A percentile compares a stretch with the other conserved stretches of the same genome.
Evolutionary conservation across 2,888 invertebrate genomes (phyloP).

Genomic region (Cryptus viduatorius): DNA sequence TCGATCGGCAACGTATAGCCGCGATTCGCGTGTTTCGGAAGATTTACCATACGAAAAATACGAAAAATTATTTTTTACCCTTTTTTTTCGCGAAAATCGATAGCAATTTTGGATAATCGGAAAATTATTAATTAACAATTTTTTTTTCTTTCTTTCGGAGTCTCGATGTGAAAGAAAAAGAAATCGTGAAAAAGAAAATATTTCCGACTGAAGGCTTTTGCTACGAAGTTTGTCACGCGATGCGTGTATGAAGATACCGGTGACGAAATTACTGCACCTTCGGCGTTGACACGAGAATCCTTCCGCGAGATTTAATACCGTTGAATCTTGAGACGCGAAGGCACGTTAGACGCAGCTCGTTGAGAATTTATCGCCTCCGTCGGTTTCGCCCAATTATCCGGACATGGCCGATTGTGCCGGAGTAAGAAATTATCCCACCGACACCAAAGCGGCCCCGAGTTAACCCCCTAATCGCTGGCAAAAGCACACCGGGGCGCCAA

Average conservation of each 20-base stretch:
- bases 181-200: no score
- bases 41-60: no score
- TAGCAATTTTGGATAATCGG: no score
- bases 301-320: slow-evolving; percentile 23
- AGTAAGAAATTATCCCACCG: slow-evolving; percentile 58
- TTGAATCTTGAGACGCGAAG: slow-evolving; percentile 23
- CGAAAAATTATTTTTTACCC: no score
- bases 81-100: no score
- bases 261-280: slow-evolving; percentile 16
- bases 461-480: slow-evolving; percentile 56
- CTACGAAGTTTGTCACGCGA: no score
- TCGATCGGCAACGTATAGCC: background rate
- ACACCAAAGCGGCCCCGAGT: slow-evolving; percentile 44
- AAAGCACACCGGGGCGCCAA: slow-evolving; percentile 40
- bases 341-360: slow-evolving; percentile 47
- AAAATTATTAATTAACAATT: no score
- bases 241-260: background rate
- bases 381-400: slow-evolving; percentile 60
- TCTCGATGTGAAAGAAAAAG: no score
- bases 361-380: slow-evolving; percentile 44
- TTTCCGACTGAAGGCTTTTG: no score
- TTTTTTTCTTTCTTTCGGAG: no score
- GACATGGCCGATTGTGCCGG: slow-evolving; percentile 50
- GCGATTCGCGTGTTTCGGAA: no score
- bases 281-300: slow-evolving; percentile 7